phyloP scores from a whole-genome alignment of 2,113 vertebrate genomes.

The Malurus melanocephalus region DNA sequence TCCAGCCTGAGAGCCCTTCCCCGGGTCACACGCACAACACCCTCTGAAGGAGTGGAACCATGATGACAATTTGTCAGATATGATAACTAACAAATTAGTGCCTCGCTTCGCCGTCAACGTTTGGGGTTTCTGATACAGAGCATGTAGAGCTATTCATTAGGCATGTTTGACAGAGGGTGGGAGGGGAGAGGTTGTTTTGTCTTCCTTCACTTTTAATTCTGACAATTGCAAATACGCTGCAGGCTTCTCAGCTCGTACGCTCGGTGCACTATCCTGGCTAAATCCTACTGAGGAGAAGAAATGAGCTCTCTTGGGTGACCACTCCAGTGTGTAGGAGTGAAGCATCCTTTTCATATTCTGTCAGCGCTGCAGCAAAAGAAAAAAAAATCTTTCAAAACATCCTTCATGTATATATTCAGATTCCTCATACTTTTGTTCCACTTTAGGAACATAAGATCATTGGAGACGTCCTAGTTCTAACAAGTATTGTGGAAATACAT shows the following conservation, averaged over 20 bases:
- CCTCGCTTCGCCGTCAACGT: constrained; percentile 26
- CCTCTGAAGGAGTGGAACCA: constrained; percentile 54
- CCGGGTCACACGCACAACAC: constrained; percentile 52
- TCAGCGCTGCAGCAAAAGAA: constrained; percentile 42
- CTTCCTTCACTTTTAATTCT: constrained; percentile 67
- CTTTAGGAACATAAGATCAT: constrained; percentile 58
- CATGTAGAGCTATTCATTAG: constrained; percentile 54
- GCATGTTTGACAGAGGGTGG: constrained; percentile 61
- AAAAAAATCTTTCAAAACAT: constrained; percentile 62
- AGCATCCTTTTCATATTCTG: constrained; percentile 64
- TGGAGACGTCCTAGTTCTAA: constrained; percentile 44
- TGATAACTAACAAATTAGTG: constrained; percentile 64
- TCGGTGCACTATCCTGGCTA: constrained; percentile 38
- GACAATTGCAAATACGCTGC: constrained; percentile 64
- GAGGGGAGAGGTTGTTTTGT: constrained; percentile 65
- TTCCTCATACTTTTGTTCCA: constrained; percentile 53
- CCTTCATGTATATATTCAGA: constrained; percentile 67
- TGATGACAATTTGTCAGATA: constrained; percentile 64
- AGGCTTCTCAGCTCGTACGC: constrained; percentile 46
- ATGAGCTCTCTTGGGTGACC: constrained; percentile 70
- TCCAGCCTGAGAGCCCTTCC: constrained; percentile 58
- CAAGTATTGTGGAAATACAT: constrained; percentile 60
- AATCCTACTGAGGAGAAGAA: constrained; percentile 57
- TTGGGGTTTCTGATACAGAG: constrained; percentile 61
- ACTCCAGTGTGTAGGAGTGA: constrained; percentile 62